These are phyloP conservation scores for Montipora capitata DNA, from an alignment of 92 coral and sea anemone species.

Conservation along the genomic window DNA sequence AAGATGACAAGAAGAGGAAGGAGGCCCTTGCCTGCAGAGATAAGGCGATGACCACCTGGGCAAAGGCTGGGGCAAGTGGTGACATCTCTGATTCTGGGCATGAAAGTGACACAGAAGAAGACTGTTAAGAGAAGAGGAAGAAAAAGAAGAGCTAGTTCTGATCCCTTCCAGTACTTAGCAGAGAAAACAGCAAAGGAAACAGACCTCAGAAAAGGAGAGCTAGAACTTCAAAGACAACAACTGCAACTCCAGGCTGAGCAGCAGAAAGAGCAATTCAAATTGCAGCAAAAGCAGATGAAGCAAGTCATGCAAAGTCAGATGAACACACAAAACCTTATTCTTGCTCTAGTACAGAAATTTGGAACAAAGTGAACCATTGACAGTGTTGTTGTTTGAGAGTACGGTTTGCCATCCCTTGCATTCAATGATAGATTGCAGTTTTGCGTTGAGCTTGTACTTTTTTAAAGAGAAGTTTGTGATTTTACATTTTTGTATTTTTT, in stretches of 20 bases:
- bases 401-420: slow-evolving; percentile 23
- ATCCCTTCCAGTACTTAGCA: slow-evolving; percentile 77
- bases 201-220: neutral
- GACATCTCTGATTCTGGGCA: slow-evolving; percentile 70
- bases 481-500: neutral
- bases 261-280: slow-evolving; percentile 5
- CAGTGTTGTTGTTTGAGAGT: slow-evolving; percentile 22
- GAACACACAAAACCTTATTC: neutral
- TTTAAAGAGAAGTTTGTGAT: too few species aligned
- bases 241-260: slow-evolving; percentile 11
- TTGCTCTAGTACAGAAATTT: slow-evolving; percentile 62
- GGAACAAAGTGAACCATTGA: slow-evolving; percentile 43
- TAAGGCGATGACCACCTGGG: slow-evolving; percentile 81
- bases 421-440: neutral
- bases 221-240: slow-evolving; percentile 15
- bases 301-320: too few species aligned
- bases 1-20: slow-evolving; percentile 76
- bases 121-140: slow-evolving; percentile 67
- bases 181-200: slow-evolving; percentile 66
- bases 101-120: slow-evolving; percentile 55
- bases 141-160: slow-evolving; percentile 72
- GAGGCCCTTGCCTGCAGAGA: slow-evolving; percentile 78
- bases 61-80: slow-evolving; percentile 68
- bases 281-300: neutral
- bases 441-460: neutral